Evolutionary conservation across 2,113 vertebrate genomes (phyloP).

Genomic region (Leiothrix lutea): DNA sequence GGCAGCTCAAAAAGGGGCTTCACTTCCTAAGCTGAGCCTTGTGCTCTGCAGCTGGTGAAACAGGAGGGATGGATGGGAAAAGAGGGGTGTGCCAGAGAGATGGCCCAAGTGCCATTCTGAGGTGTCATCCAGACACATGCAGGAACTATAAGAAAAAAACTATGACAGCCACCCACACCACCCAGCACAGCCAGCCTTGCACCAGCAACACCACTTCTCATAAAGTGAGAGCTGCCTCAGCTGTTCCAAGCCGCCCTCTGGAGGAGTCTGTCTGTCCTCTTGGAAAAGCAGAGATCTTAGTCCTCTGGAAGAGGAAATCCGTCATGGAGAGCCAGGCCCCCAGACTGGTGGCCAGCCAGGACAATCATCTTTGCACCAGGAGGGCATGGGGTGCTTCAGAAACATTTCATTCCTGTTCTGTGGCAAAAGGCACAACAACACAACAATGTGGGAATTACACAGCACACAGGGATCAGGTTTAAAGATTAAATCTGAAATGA

Average conservation of each 20-base stretch:
- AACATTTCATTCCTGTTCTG: background rate
- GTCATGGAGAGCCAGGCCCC: background rate
- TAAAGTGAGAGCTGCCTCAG: background rate
- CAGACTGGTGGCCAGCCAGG: background rate
- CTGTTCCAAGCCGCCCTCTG: background rate
- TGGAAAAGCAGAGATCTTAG: background rate
- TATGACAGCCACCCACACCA: background rate
- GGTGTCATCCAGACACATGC: background rate
- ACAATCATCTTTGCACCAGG: background rate
- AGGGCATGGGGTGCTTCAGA: background rate
- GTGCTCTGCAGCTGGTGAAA: background rate
- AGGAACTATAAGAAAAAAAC: background rate
- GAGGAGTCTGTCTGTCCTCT: background rate
- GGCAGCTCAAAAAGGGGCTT: background rate
- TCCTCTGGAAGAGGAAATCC: background rate
- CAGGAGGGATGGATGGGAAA: background rate
- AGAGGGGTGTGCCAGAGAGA: background rate
- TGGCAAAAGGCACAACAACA: background rate
- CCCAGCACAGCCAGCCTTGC: background rate
- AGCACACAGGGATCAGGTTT: background rate
- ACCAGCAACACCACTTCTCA: background rate
- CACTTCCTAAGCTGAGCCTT: background rate
- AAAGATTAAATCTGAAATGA: background rate
- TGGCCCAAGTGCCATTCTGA: background rate
- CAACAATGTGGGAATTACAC: background rate